Base-by-base conservation (phyloP, 2,797 vertebrate genomes). In the Chloroceryle amazona region DNA sequence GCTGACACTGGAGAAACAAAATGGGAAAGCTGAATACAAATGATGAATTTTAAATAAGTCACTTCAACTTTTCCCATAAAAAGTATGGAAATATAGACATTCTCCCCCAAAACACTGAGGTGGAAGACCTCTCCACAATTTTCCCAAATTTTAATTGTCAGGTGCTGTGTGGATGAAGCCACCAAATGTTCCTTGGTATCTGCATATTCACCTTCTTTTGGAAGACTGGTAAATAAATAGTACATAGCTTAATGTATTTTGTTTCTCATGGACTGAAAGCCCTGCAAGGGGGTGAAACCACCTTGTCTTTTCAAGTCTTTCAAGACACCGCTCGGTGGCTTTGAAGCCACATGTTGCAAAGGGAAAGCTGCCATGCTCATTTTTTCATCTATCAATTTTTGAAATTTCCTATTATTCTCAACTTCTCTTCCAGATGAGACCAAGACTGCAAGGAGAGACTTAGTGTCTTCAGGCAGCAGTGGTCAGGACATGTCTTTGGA, bases 331-430 rank as follows among this genome's bases (percentile, higher is more conserved):
- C 29, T 51, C 55, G 10, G 8, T 47, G 42, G 22, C 52, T 70
- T 29, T 13, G 39, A 63, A 67, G 26, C 25, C 58, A 39, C 1
- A 0, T 12, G 41, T 10, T 52, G 23, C 28, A 65, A 83, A 74
- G 10, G 9, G 14, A 81, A 74, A 79, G 2, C 25, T 52, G 29
- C 17, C 23, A 4, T 13, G 6, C 2, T 83, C 1, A 0, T 28
- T 58, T 29, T 52, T 31, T 49, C 49, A 9, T 8, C 1, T 1
- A 31, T 3, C 3, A 10, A 6, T 13, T 79, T 49, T 81, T 60
- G 3, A 20, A 79, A 54, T 72, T 87, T 52, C 6, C 5, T 63
- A 4, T 29, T 67, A 44, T 41, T 92, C 22, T 8, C 31, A 6
- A 23, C 67, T 29, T 41, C 7, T 71, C 29, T 61, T 65, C 25